Conservation (phyloP, 1,140 invertebrate species). For the Caenorhabditis tropicalis region DNA sequence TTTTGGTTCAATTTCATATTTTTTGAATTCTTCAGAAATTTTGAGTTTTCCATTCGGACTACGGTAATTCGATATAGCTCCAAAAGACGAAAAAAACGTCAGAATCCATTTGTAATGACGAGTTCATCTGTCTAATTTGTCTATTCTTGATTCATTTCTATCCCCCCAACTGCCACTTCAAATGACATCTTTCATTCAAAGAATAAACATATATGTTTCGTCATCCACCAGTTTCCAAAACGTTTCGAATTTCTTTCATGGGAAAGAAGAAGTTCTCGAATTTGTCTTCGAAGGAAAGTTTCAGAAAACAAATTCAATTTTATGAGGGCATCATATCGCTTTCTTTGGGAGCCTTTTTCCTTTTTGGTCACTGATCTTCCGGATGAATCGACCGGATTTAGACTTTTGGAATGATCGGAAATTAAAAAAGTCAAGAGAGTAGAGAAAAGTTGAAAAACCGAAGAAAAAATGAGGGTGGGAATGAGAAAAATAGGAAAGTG, state of each 20-base stretch:
- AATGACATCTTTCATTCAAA: background rate
- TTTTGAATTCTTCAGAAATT: no score
- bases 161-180: no score
- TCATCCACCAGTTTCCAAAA: background rate
- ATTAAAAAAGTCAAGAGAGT: background rate
- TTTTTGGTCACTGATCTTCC: background rate
- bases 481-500: no score
- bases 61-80: no score
- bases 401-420: background rate
- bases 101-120: no score
- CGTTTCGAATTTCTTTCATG: background rate
- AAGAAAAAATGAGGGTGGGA: background rate
- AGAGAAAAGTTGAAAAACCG: background rate
- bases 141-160: no score
- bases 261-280: no score
- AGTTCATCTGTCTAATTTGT: no score
- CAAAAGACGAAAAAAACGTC: no score
- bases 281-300: background rate
- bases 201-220: background rate
- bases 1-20: no score
- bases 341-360: background rate
- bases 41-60: no score
- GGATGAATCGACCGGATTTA: no score
- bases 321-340: conserved; percentile 10
- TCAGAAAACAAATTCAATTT: conserved; percentile 22